Evolutionary conservation across 2,113 vertebrate species (phyloP).

Genomic region (Calyptommatus sinebrachiatus): DNA sequence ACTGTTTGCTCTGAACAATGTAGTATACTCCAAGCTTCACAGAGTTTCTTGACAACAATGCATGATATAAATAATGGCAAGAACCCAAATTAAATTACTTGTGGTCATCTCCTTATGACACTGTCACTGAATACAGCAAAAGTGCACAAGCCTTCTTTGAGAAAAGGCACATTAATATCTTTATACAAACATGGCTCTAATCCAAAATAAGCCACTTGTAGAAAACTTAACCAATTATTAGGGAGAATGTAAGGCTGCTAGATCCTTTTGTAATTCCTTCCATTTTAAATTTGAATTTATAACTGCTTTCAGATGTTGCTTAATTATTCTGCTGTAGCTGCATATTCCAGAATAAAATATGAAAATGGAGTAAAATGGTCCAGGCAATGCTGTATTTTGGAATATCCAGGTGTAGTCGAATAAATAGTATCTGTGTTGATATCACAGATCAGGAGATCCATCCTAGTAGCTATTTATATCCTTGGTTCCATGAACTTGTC

Average conservation of each 20-base stretch:
- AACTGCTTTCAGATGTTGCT: too few relatives aligned
- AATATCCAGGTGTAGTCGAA: background rate
- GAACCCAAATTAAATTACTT: conserved; percentile 31
- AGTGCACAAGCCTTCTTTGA: conserved; percentile 12
- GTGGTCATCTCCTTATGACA: conserved; percentile 14
- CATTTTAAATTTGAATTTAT: background rate
- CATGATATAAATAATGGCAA: conserved; percentile 24
- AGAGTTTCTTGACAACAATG: conserved; percentile 48
- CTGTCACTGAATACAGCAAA: conserved; percentile 14
- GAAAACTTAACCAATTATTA: background rate
- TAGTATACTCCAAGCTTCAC: conserved; percentile 41
- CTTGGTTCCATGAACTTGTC: too few relatives aligned
- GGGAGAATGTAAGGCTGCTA: background rate
- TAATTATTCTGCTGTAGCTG: too few relatives aligned
- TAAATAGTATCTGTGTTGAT: background rate
- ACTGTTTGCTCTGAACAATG: conserved; percentile 42
- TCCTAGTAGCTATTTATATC: too few relatives aligned
- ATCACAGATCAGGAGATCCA: too few relatives aligned
- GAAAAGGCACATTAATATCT: background rate
- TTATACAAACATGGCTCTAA: background rate
- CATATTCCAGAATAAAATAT: too few relatives aligned
- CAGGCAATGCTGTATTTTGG: too few relatives aligned
- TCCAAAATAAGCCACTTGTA: background rate
- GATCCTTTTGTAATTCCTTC: background rate
- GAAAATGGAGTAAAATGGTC: too few relatives aligned